These are phyloP conservation scores for Porites divaricata DNA, from an alignment of 92 coral and sea anemone genomes.

Conservation along the genomic window DNA sequence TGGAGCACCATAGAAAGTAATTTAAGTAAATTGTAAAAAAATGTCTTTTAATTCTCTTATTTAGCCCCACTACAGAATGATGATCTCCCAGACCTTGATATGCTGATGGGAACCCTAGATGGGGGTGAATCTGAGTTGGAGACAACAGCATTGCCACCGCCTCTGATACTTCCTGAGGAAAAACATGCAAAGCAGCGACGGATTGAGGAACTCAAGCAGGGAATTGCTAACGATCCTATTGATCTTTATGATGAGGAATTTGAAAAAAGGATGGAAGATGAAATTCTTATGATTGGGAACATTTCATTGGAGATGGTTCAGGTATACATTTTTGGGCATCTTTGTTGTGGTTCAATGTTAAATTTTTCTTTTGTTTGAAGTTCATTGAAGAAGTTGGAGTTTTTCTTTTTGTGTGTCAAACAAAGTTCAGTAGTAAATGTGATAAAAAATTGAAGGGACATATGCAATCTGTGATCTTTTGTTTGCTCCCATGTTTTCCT, in stretches of 20 bases:
- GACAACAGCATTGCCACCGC: conserved; percentile 82
- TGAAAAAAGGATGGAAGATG: conserved; percentile 94
- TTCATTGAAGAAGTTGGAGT: too few species aligned
- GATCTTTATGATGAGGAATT: conserved; percentile 86
- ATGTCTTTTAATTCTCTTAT: not conserved
- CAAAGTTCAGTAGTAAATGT: too few species aligned
- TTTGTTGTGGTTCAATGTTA: not conserved
- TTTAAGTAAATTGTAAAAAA: not conserved
- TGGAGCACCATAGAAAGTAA: too few species aligned
- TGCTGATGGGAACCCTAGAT: conserved; percentile 89
- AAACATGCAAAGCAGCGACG: conserved; percentile 80
- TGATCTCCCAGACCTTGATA: conserved; percentile 89
- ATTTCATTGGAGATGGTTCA: conserved; percentile 97
- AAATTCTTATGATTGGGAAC: conserved; percentile 95
- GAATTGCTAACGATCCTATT: conserved; percentile 88
- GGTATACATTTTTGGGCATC: conserved; percentile 46
- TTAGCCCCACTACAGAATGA: conserved; percentile 81
- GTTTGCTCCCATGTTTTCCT: too few species aligned
- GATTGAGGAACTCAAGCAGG: conserved; percentile 87
- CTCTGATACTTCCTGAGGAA: conserved; percentile 84
- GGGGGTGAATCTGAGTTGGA: conserved; percentile 87
- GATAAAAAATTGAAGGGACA: too few species aligned
- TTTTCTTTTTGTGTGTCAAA: too few species aligned
- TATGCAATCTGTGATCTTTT: too few species aligned
- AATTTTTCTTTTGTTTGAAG: too few species aligned